Evolutionary conservation across 2,888 invertebrate genomes (phyloP).

Genomic region (Heliconius sara): DNA sequence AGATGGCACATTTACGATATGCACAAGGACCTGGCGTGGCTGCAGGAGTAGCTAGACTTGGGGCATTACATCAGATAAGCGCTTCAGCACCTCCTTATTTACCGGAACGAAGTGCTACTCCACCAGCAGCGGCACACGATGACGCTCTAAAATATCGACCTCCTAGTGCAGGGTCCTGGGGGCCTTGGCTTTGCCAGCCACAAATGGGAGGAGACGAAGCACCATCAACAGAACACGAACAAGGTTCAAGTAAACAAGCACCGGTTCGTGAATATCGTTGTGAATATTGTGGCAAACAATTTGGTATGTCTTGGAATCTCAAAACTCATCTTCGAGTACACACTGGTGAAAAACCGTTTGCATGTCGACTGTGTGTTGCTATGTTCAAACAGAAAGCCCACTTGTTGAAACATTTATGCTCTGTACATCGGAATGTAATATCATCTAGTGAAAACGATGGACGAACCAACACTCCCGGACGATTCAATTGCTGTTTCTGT

Average conservation of each 20-base stretch:
- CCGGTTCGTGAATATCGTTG: constrained; percentile 94
- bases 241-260: constrained; percentile 83
- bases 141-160: constrained; percentile 86
- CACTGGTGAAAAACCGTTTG: constrained; percentile 95
- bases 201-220: constrained; percentile 84
- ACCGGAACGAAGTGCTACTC: constrained; percentile 85
- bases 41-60: constrained; percentile 81
- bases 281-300: constrained; percentile 95
- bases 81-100: constrained; percentile 90
- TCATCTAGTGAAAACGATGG: constrained; percentile 91
- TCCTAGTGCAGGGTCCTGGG: constrained; percentile 89
- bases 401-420: constrained; percentile 93
- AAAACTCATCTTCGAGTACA: constrained; percentile 94
- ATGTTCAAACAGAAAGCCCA: constrained; percentile 97
- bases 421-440: constrained; percentile 94
- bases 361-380: constrained; percentile 93
- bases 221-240: constrained; percentile 79
- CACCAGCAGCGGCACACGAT: constrained; percentile 84
- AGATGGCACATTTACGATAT: constrained; percentile 86
- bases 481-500: constrained; percentile 95
- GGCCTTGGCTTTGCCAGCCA: constrained; percentile 87
- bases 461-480: constrained; percentile 84
- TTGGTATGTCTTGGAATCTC: constrained; percentile 96
- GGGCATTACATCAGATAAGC: constrained; percentile 85
- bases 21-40: constrained; percentile 85